Percentiles rank a stretch among this genome's conserved stretches.
These are phyloP conservation scores for Daboia siamensis DNA, from an alignment of 2,113 vertebrate species.

Conservation along the genomic window DNA sequence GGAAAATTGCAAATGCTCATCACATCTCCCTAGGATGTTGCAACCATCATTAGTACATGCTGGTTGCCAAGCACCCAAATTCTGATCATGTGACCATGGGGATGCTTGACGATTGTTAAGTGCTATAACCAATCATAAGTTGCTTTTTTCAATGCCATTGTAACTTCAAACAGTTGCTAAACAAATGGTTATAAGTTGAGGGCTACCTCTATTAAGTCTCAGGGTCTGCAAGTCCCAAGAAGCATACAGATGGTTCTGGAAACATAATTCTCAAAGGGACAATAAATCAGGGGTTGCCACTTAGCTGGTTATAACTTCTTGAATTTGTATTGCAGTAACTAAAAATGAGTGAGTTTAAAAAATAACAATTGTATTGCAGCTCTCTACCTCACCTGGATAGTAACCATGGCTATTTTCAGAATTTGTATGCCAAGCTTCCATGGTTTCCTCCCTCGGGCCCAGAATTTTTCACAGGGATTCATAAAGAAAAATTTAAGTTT, in stretches of 20 bases:
- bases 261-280: neutral
- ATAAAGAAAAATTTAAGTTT: conserved; percentile 95
- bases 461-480: conserved; percentile 95
- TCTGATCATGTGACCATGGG: neutral
- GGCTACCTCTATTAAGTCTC: neutral
- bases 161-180: neutral
- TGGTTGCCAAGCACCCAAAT: neutral
- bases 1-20: neutral
- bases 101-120: too few relatives aligned
- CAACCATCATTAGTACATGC: neutral
- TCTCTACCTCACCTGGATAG: conserved; percentile 77
- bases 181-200: neutral
- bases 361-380: neutral
- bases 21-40: neutral
- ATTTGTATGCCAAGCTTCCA: conserved; percentile 92
- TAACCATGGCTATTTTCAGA: conserved; percentile 89
- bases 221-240: neutral
- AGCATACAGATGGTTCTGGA: neutral
- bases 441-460: conserved; percentile 88
- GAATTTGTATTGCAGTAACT: neutral
- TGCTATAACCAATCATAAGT: too few relatives aligned
- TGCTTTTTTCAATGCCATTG: neutral
- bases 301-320: neutral
- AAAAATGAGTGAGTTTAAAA: neutral
- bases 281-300: neutral